phyloP scores from a whole-genome alignment of 2,888 invertebrate species.

The Noctua janthe region DNA sequence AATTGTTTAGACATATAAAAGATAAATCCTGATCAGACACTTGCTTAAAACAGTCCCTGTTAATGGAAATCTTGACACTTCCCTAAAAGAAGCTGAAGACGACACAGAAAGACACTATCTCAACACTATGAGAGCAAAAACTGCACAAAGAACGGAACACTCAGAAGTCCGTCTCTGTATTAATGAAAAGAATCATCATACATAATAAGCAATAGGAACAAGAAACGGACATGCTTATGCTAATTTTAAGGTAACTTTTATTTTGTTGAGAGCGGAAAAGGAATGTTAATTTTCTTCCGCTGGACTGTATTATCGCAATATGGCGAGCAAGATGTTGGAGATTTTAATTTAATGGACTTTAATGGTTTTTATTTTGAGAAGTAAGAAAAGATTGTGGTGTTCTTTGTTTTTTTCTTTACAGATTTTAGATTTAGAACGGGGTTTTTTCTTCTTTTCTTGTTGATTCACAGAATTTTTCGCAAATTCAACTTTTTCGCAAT shows the following conservation, averaged over 20 bases:
- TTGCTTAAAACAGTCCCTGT: background rate
- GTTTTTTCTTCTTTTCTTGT: background rate
- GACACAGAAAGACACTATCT: constrained; percentile 15
- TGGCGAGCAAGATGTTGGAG: constrained; percentile 45
- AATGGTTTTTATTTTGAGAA: constrained; percentile 33
- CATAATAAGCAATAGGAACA: constrained; percentile 56
- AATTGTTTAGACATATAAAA: background rate
- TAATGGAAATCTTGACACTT: background rate
- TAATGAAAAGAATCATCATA: constrained; percentile 63
- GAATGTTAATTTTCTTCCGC: constrained; percentile 67
- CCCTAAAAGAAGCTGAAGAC: background rate
- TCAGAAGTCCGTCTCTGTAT: constrained; percentile 46
- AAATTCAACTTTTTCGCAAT: background rate
- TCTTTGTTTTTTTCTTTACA: background rate
- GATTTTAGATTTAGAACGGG: background rate
- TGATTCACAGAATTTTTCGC: background rate
- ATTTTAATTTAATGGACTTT: constrained; percentile 60
- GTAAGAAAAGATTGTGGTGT: constrained; percentile 30
- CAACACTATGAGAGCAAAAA: constrained; percentile 40
- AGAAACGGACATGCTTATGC: constrained; percentile 61
- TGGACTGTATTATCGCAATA: constrained; percentile 63
- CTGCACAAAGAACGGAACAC: constrained; percentile 19
- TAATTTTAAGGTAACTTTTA: constrained; percentile 67
- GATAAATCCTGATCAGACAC: background rate
- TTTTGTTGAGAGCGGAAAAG: constrained; percentile 60